These are phyloP conservation scores for Strigops habroptila DNA, from an alignment of 2,113 vertebrate genomes.

Conservation along the genomic window DNA sequence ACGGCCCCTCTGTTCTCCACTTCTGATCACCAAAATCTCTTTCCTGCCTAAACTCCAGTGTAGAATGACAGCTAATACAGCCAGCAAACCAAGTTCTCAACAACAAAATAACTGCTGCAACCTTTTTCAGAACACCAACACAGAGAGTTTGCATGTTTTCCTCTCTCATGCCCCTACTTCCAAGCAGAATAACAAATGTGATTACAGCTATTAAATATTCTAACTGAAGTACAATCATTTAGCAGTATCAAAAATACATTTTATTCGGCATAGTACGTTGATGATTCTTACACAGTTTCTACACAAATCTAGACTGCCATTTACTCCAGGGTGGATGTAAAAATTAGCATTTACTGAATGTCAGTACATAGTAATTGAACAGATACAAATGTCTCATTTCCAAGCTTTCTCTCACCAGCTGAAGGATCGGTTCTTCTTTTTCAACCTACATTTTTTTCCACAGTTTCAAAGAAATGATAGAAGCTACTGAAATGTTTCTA, in stretches of 20 bases:
- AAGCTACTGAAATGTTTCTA: constrained; percentile 36
- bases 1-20: not conserved
- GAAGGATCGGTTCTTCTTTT: not conserved
- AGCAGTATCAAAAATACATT: not conserved
- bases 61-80: not conserved
- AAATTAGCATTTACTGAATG: constrained; percentile 9
- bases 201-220: constrained; percentile 8
- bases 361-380: not conserved
- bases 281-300: not conserved
- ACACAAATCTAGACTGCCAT: not conserved
- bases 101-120: not conserved
- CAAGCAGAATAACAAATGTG: not conserved
- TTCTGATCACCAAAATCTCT: not conserved
- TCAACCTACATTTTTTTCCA: not conserved
- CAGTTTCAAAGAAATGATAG: constrained; percentile 36
- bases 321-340: not conserved
- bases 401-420: not conserved
- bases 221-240: not conserved
- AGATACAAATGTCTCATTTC: not conserved
- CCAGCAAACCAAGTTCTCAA: not conserved
- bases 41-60: not conserved
- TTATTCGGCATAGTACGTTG: not conserved
- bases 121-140: not conserved
- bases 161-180: not conserved
- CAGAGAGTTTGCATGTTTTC: not conserved